Evolutionary conservation across 2,113 vertebrate species (phyloP).

Genomic region (Pedionomus torquatus): DNA sequence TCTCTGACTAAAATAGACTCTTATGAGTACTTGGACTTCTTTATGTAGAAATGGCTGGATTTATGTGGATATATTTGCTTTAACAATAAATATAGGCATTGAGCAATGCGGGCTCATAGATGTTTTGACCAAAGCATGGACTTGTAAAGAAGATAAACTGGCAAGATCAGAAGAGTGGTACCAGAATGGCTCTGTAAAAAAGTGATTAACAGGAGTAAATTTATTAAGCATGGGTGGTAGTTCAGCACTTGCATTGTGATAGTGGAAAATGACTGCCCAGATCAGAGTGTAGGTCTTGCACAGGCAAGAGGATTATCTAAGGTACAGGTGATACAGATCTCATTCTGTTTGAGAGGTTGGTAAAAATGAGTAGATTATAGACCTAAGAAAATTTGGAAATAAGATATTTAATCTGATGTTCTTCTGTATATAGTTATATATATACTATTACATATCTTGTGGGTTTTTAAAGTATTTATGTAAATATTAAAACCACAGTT

Average conservation of each 20-base stretch:
- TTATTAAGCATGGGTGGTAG: not conserved
- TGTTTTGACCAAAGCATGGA: not conserved
- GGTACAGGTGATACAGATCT: not conserved
- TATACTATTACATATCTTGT: not conserved
- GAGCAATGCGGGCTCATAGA: not conserved
- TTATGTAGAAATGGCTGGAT: not conserved
- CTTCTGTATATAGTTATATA: not conserved
- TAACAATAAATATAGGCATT: not conserved
- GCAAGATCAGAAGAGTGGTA: not conserved
- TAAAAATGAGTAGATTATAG: not conserved
- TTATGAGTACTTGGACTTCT: not conserved
- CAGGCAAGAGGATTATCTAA: not conserved
- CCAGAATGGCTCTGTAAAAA: not conserved
- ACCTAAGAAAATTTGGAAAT: not conserved
- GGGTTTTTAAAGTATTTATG: not conserved
- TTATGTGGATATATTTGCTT: not conserved
- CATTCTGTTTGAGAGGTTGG: not conserved
- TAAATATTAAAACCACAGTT: not conserved
- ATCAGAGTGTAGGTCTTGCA: not conserved
- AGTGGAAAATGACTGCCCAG: not conserved
- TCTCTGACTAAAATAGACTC: not conserved
- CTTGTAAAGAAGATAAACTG: not conserved
- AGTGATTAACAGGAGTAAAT: not conserved
- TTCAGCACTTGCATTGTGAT: not conserved
- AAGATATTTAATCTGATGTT: not conserved